Percentiles rank a stretch among this genome's conserved stretches.
These are phyloP conservation scores for Cinclus cinclus DNA, from an alignment of 2,113 vertebrate genomes.

Conservation along the genomic window DNA sequence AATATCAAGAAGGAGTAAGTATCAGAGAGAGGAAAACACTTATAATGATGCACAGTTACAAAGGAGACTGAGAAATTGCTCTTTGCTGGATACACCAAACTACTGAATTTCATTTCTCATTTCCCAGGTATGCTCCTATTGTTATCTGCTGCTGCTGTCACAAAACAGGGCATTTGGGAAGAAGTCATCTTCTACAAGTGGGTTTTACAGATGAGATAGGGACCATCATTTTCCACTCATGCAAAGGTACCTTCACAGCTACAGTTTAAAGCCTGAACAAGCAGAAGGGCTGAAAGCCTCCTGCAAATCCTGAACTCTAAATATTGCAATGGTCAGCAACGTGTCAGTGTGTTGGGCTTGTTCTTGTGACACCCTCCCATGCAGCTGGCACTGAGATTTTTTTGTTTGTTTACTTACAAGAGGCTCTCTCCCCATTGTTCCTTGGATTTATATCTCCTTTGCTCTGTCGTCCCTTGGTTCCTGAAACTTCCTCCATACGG, in stretches of 20 bases:
- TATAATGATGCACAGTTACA: not conserved
- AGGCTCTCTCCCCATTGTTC: constrained; percentile 93
- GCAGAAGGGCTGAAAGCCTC: not conserved
- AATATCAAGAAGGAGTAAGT: not conserved
- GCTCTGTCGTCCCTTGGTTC: constrained; percentile 81
- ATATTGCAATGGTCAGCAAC: not conserved
- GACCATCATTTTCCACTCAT: not conserved
- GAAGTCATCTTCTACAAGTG: not conserved
- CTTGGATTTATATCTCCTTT: constrained; percentile 87
- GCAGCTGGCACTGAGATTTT: not conserved
- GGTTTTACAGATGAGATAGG: not conserved
- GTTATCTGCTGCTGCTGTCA: not conserved
- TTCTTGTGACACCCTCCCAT: not conserved
- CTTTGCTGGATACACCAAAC: not conserved
- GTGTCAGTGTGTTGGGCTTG: accelerated
- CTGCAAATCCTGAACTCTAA: not conserved
- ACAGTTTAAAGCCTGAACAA: not conserved
- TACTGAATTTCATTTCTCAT: not conserved
- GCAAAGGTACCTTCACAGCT: not conserved
- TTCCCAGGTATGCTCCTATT: not conserved
- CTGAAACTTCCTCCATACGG: constrained; percentile 90
- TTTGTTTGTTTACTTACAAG: constrained; percentile 83
- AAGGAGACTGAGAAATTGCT: not conserved
- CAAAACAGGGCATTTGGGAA: not conserved
- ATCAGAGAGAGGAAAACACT: not conserved